Percentiles rank a stretch among this genome's conserved stretches.
phyloP scores from a whole-genome alignment of 2,797 vertebrate genomes.

The Phataginus tetradactyla region DNA sequence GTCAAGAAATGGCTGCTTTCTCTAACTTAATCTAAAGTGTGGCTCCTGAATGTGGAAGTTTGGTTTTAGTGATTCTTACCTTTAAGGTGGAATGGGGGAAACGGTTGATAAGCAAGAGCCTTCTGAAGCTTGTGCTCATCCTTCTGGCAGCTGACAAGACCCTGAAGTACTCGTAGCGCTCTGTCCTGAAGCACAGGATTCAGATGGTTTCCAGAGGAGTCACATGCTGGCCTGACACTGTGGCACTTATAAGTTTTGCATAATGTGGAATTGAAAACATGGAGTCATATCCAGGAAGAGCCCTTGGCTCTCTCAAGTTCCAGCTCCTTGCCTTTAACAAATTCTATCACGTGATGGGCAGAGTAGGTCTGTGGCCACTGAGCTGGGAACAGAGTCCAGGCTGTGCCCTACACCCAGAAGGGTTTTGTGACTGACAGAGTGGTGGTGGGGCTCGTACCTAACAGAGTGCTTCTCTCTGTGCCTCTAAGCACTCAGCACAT shows the following conservation, averaged over 20 bases:
- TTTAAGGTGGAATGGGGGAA: background rate
- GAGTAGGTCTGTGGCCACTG: background rate
- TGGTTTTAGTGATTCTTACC: background rate
- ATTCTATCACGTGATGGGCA: accelerated
- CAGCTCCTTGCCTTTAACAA: too few relatives aligned
- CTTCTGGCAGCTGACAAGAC: background rate
- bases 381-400: accelerated
- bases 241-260: background rate
- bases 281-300: background rate
- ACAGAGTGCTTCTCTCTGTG: accelerated
- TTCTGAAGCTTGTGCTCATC: background rate
- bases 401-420: background rate
- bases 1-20: background rate
- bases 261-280: accelerated
- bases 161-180: background rate
- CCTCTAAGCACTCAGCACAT: accelerated
- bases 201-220: background rate
- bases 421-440: accelerated
- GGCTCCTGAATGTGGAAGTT: background rate
- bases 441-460: accelerated
- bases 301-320: accelerated
- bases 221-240: accelerated
- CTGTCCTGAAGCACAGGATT: accelerated
- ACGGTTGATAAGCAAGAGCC: too few relatives aligned
- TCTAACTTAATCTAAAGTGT: background rate